A percentile compares a stretch with the other conserved stretches of the same genome.
Evolutionary conservation across 2,113 vertebrate species (phyloP).

Genomic region (Numenius arquata): DNA sequence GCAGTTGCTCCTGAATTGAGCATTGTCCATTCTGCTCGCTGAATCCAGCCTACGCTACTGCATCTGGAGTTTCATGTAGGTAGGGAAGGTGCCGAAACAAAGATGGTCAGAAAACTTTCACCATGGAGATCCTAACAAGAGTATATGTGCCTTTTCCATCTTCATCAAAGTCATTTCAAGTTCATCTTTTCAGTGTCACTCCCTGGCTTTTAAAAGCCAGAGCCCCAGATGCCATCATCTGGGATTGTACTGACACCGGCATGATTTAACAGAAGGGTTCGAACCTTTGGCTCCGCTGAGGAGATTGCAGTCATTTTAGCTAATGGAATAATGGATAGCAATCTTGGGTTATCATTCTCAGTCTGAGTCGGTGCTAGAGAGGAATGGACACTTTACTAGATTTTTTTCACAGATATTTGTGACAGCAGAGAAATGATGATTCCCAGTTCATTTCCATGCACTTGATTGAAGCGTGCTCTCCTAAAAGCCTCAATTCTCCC

Average conservation of each 20-base stretch:
- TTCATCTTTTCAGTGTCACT: neutral
- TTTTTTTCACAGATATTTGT: conserved; percentile 1
- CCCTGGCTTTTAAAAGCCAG: neutral
- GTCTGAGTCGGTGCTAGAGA: neutral
- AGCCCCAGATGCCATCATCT: neutral
- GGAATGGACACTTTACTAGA: neutral
- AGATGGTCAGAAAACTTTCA: neutral
- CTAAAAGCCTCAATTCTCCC: neutral
- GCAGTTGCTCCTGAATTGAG: neutral
- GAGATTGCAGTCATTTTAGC: conserved; percentile 19
- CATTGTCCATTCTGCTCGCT: neutral
- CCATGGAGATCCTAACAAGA: neutral
- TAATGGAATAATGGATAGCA: conserved; percentile 54
- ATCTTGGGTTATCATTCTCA: neutral
- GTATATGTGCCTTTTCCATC: neutral
- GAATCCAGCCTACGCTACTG: neutral
- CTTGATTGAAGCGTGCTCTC: neutral
- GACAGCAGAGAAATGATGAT: neutral
- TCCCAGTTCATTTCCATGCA: conserved; percentile 13
- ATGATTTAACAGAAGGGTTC: neutral
- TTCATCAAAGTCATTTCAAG: neutral
- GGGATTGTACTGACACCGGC: neutral
- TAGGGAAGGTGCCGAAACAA: neutral
- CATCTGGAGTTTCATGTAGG: neutral
- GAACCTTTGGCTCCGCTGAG: neutral